These are phyloP conservation scores for Cetonia aurata DNA, from an alignment of 2,888 invertebrate genomes.

Conservation along the genomic window DNA sequence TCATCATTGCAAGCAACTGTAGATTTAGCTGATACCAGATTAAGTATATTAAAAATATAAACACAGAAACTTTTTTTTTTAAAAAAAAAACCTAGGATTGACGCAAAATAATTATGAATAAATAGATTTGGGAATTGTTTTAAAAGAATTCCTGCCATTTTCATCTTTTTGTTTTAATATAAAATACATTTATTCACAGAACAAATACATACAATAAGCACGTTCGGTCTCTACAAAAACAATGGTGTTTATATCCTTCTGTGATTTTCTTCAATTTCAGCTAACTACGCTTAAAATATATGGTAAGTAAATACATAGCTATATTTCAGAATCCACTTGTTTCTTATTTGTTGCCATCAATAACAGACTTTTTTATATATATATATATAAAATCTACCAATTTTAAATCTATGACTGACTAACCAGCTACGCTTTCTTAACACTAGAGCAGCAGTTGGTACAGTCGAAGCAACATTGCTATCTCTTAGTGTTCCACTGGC, in stretches of 20 bases:
- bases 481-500: conserved; percentile 72
- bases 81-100: neutral
- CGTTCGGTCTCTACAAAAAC: conserved; percentile 17
- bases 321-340: conserved; percentile 22
- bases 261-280: conserved; percentile 8
- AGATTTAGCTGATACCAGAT: neutral
- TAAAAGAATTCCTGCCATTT: too few species aligned
- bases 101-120: neutral
- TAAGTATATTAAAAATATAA: too few species aligned
- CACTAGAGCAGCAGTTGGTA: conserved; percentile 73
- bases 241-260: conserved; percentile 30
- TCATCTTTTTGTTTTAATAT: neutral
- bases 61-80: neutral
- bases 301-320: conserved; percentile 12
- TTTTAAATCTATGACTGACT: conserved; percentile 48
- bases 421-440: conserved; percentile 56
- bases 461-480: conserved; percentile 80
- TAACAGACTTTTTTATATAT: conserved; percentile 31
- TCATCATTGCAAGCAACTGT: neutral
- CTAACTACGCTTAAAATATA: conserved; percentile 34
- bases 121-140: neutral
- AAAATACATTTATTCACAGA: conserved; percentile 30
- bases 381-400: conserved; percentile 45
- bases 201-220: conserved; percentile 38
- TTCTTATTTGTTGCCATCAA: conserved; percentile 26